phyloP scores from a whole-genome alignment of 2,797 vertebrate species.

The Fratercula arctica region DNA sequence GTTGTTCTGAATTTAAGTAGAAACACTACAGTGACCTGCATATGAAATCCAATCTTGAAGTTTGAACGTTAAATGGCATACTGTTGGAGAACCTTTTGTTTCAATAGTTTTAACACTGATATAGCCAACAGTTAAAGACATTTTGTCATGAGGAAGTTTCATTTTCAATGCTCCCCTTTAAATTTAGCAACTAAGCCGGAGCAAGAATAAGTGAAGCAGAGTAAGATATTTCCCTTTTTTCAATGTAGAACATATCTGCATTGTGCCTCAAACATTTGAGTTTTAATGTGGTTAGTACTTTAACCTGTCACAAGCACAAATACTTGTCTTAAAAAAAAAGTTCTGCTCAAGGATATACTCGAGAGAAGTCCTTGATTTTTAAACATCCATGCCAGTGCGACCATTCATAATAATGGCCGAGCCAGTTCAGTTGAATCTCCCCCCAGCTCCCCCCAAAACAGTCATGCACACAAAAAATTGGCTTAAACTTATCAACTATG shows the following conservation, averaged over 20 bases:
- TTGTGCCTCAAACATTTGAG: slow-evolving; percentile 73
- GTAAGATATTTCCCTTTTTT: slow-evolving; percentile 15
- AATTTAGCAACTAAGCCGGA: slow-evolving; percentile 15
- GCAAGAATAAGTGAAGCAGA: slow-evolving; percentile 45
- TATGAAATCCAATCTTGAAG: slow-evolving; percentile 9
- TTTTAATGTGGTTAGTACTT: slow-evolving; percentile 75
- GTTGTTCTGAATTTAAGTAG: background rate
- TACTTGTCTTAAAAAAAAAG: slow-evolving; percentile 52
- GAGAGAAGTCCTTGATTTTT: slow-evolving; percentile 57
- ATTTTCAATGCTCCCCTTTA: slow-evolving; percentile 9
- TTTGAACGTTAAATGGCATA: background rate
- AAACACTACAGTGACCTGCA: background rate
- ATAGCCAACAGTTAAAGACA: background rate
- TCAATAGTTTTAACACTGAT: background rate
- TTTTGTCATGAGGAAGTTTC: background rate
- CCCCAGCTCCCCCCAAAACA: slow-evolving; percentile 40
- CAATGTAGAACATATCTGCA: slow-evolving; percentile 60
- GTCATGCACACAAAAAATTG: slow-evolving; percentile 70
- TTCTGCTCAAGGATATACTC: slow-evolving; percentile 60
- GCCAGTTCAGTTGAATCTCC: slow-evolving; percentile 24
- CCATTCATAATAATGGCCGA: slow-evolving; percentile 27
- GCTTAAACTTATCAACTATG: slow-evolving; percentile 60
- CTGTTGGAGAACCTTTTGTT: background rate
- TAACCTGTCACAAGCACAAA: slow-evolving; percentile 71
- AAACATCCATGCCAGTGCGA: slow-evolving; percentile 48